Conservation (phyloP, 2,888 invertebrate species). For the Iselma pallidipennis region DNA sequence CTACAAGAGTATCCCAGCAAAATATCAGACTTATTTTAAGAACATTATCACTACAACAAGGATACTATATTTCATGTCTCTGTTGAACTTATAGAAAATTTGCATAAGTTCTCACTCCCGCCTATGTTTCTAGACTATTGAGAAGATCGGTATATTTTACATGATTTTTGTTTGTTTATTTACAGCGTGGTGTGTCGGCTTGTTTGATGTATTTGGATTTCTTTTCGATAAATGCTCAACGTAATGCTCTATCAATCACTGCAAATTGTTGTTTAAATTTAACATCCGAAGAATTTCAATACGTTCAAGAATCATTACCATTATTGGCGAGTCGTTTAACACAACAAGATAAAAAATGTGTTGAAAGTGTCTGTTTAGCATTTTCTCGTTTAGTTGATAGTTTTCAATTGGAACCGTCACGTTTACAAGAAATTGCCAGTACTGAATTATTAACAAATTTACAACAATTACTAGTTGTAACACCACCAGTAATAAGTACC, state of each 20-base stretch:
- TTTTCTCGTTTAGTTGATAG: slow-evolving; percentile 97
- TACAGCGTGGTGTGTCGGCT: slow-evolving; percentile 90
- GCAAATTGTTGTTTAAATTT: slow-evolving; percentile 98
- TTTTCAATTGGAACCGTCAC: slow-evolving; percentile 88
- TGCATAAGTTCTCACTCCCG: too few species aligned
- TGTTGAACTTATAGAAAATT: too few species aligned
- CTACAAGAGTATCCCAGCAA: too few species aligned
- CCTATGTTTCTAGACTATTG: too few species aligned
- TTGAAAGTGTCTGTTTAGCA: slow-evolving; percentile 95
- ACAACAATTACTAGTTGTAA: slow-evolving; percentile 90
- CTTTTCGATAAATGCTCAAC: slow-evolving; percentile 97
- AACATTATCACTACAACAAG: too few species aligned
- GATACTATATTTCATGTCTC: too few species aligned
- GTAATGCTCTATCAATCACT: slow-evolving; percentile 93
- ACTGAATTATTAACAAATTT: slow-evolving; percentile 89
- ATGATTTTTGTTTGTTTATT: slow-evolving; percentile 23
- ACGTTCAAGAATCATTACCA: slow-evolving; percentile 85
- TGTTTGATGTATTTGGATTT: slow-evolving; percentile 97
- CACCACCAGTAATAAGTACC: slow-evolving; percentile 93
- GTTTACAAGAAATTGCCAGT: slow-evolving; percentile 92
- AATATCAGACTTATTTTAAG: too few species aligned
- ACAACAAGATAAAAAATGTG: slow-evolving; percentile 95
- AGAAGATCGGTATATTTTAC: neutral
- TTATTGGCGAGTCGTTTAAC: slow-evolving; percentile 79
- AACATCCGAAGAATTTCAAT: slow-evolving; percentile 91